Evolutionary conservation across 2,797 vertebrate species (phyloP), one percentile per base, ranked within the genome.

Genomic region (Galagoides demidoff): DNA sequence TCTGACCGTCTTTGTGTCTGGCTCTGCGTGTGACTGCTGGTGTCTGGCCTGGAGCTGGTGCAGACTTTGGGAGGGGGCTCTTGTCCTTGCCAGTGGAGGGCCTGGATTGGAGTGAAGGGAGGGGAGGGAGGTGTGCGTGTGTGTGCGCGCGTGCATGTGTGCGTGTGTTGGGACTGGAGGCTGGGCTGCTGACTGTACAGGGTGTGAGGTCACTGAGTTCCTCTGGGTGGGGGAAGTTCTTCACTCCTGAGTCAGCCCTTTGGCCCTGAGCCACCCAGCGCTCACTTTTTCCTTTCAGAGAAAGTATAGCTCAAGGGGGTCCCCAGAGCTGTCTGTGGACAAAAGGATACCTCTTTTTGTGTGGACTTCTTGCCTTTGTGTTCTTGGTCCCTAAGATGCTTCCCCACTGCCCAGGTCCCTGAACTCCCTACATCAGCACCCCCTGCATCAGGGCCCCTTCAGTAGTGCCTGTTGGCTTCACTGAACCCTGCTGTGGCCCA

Each of bases 261-360:
- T 98, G 98, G 98, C 98, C 59, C 23, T 0, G 14, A 0, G 98
- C 98, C 98, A 98, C 96, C 57, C 91, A 85, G 96, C 63, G 49
- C 98, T 98, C 97, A 98, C 98, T 98, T 98, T 98, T 98, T 98
- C 98, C 98, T 98, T 97, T 94, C 97, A 66, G 98, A 98, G 98
- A 98, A 98, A 98, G 97, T 97, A 97, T 97, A 98, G 82, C 86
- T 95, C 82, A 81, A 0, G 43, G 64, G 93, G 87, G 89, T 87
- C 83, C 55, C 76, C 55, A 59, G 94, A 55, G 78, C 94, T 59
- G 57, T 87, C 90, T 90, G 79, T 25, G 87, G 89, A 89, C 83
- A 77, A 25, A 88, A 57, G 61, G 71, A 77, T 34, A 52, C 37
- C 31, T 55, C 68, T 91, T 34, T 43, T 13, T 43, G 27, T 22